phyloP scores from a whole-genome alignment of 1,140 invertebrate genomes.

The Caenorhabditis remanei region DNA sequence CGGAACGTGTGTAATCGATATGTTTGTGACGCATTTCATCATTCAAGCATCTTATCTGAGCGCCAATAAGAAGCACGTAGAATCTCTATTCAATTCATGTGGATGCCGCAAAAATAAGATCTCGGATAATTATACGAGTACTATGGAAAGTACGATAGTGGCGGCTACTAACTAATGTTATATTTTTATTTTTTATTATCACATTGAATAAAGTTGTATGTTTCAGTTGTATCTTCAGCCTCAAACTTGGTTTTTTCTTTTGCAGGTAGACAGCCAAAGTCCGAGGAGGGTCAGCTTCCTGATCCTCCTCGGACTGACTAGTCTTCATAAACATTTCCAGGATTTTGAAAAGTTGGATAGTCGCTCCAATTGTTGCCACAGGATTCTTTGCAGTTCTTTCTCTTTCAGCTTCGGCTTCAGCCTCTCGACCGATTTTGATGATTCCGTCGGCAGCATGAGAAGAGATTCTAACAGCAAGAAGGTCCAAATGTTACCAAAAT shows the following conservation, averaged over 20 bases:
- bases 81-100: background rate
- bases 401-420: background rate
- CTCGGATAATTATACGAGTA: background rate
- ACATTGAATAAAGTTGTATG: too few relatives aligned
- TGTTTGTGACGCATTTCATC: background rate
- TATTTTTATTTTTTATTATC: too few relatives aligned
- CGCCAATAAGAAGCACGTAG: background rate
- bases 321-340: background rate
- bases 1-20: background rate
- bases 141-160: background rate
- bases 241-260: too few relatives aligned
- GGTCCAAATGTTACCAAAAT: background rate
- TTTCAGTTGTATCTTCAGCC: too few relatives aligned
- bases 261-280: too few relatives aligned
- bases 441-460: background rate
- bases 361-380: background rate
- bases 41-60: conserved; percentile 8
- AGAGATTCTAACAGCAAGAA: background rate
- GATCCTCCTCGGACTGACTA: background rate
- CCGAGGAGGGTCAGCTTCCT: background rate
- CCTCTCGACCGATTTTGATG: background rate
- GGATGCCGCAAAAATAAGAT: background rate
- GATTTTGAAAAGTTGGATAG: background rate
- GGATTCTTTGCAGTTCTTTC: background rate
- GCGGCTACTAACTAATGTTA: too few relatives aligned